phyloP scores from a whole-genome alignment of 2,113 vertebrate species.

The Oenanthe melanoleuca region DNA sequence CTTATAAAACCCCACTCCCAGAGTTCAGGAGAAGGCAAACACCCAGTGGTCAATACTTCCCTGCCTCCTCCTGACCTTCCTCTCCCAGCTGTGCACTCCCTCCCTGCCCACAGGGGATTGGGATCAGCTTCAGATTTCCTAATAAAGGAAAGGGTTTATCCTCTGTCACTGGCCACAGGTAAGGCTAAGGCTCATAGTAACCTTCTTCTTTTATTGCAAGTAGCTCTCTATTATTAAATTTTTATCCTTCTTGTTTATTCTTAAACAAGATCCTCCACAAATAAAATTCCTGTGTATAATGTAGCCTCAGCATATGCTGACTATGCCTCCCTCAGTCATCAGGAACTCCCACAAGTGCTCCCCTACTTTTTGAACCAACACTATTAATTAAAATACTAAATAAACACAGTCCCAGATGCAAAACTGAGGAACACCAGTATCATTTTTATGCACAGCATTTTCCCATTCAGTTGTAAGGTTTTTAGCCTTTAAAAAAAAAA shows the following conservation, averaged over 20 bases:
- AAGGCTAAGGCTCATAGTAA: neutral
- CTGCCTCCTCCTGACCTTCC: neutral
- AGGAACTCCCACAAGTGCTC: neutral
- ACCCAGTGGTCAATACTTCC: neutral
- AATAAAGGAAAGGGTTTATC: neutral
- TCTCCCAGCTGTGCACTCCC: neutral
- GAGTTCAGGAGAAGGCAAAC: neutral
- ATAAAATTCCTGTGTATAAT: neutral
- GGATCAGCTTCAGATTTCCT: neutral
- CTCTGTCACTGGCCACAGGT: neutral
- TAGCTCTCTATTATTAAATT: neutral
- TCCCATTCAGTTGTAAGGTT: neutral
- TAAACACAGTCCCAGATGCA: constrained; percentile 4
- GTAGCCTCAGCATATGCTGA: neutral
- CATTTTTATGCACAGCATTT: neutral
- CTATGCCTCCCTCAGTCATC: neutral
- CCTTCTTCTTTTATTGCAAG: neutral
- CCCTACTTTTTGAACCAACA: constrained; percentile 4
- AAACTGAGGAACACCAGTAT: neutral
- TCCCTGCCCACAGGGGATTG: neutral
- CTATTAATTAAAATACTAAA: constrained; percentile 51
- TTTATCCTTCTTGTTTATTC: neutral
- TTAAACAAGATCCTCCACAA: neutral
- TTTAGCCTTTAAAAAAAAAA: neutral
- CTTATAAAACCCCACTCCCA: neutral